A percentile compares a stretch with the other conserved stretches of the same genome.
phyloP scores from a whole-genome alignment of 2,113 vertebrate genomes.

The Anoplopoma fimbria region DNA sequence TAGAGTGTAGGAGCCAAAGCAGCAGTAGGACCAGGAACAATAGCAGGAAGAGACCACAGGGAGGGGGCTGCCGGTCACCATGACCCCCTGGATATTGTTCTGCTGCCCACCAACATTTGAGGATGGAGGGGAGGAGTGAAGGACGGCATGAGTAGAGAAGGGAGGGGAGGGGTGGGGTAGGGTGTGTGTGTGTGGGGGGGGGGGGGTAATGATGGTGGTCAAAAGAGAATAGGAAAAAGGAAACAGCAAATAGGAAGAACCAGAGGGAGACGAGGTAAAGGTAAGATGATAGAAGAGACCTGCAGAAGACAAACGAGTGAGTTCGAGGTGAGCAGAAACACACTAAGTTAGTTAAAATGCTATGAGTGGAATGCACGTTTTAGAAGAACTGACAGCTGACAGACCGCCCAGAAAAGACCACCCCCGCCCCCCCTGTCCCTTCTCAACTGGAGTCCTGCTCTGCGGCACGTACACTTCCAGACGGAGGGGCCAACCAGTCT shows the following conservation, averaged over 20 bases:
- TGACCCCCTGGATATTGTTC: slow-evolving; percentile 80
- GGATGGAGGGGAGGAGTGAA: slow-evolving; percentile 68
- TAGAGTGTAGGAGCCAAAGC: slow-evolving; percentile 67
- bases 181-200: not conserved
- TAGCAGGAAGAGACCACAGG: slow-evolving; percentile 76
- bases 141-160: slow-evolving; percentile 38
- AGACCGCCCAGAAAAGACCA: slow-evolving; percentile 46
- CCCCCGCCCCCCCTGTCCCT: slow-evolving; percentile 41
- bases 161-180: not conserved
- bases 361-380: slow-evolving; percentile 4
- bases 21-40: slow-evolving; percentile 72
- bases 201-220: slow-evolving; percentile 22
- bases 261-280: slow-evolving; percentile 33
- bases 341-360: not conserved
- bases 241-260: slow-evolving; percentile 64
- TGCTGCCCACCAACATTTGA: slow-evolving; percentile 70
- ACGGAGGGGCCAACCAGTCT: slow-evolving; percentile 76
- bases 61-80: slow-evolving; percentile 71
- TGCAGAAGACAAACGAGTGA: not conserved
- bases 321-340: slow-evolving; percentile 9
- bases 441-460: slow-evolving; percentile 68
- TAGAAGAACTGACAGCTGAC: slow-evolving; percentile 54
- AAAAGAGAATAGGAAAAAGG: slow-evolving; percentile 51
- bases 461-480: slow-evolving; percentile 79
- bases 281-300: slow-evolving; percentile 27